Conservation (phyloP, 2,113 vertebrate genomes). For the Gavia stellata region DNA sequence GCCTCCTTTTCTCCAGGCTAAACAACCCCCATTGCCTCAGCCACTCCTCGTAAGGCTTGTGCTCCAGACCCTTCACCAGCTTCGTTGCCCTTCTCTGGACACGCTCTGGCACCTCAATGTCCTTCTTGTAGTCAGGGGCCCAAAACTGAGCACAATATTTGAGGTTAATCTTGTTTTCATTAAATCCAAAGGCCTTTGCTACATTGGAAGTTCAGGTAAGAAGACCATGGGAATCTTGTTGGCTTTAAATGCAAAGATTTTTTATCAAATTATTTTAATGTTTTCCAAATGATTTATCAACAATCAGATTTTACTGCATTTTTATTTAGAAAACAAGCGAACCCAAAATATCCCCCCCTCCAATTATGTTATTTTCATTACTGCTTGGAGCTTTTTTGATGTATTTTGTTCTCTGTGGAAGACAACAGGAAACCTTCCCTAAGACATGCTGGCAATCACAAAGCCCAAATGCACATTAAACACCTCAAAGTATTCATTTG, state of each 20-base stretch:
- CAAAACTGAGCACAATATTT: not conserved
- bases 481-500: not conserved
- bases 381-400: not conserved
- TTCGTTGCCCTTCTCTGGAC: not conserved
- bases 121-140: not conserved
- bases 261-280: not conserved
- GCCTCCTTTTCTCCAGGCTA: not conserved
- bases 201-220: not conserved
- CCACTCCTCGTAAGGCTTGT: not conserved
- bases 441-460: not conserved
- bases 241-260: not conserved
- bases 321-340: not conserved
- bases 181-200: not conserved
- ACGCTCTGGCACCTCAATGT: not conserved
- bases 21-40: not conserved
- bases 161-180: not conserved
- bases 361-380: not conserved
- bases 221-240: not conserved
- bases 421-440: not conserved
- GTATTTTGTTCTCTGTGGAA: not conserved
- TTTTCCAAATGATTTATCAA: not conserved
- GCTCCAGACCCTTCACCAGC: not conserved
- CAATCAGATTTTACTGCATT: not conserved
- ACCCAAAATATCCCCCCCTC: accelerated
- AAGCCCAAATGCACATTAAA: not conserved